Percentiles rank a stretch among this genome's conserved stretches.
Evolutionary conservation across 2,888 invertebrate genomes (phyloP).

Genomic region (Homarus gammarus): DNA sequence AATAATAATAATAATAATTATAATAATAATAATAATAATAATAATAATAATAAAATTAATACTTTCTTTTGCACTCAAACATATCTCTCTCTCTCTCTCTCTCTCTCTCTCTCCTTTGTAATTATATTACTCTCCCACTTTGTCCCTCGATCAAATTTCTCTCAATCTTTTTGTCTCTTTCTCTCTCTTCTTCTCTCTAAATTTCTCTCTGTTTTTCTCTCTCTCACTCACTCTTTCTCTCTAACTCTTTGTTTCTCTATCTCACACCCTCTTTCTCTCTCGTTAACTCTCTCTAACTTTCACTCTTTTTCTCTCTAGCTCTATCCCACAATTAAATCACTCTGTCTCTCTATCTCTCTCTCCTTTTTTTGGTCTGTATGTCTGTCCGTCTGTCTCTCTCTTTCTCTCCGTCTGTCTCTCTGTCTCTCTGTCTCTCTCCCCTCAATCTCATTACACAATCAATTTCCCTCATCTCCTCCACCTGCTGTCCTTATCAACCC

Average conservation of each 20-base stretch:
- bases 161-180: neutral
- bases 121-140: neutral
- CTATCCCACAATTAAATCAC: neutral
- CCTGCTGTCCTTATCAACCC: neutral
- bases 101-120: neutral
- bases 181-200: neutral
- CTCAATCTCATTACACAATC: neutral
- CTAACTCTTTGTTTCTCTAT: too few relatives aligned
- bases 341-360: neutral
- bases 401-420: neutral
- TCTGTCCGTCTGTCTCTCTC: too few relatives aligned
- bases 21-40: too few relatives aligned
- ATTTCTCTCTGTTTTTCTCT: too few relatives aligned
- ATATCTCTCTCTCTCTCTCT: neutral
- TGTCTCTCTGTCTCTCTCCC: neutral
- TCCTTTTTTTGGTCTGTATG: too few relatives aligned
- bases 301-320: too few relatives aligned
- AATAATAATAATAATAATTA: too few relatives aligned
- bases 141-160: neutral
- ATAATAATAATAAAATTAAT: too few relatives aligned
- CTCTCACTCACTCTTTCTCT: neutral
- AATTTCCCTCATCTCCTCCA: neutral
- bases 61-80: too few relatives aligned
- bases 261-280: too few relatives aligned
- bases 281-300: too few relatives aligned